Percentiles rank a stretch among this genome's conserved stretches.
Evolutionary conservation across 2,797 vertebrate genomes (phyloP).

Genomic region (Chrysocyon brachyurus): DNA sequence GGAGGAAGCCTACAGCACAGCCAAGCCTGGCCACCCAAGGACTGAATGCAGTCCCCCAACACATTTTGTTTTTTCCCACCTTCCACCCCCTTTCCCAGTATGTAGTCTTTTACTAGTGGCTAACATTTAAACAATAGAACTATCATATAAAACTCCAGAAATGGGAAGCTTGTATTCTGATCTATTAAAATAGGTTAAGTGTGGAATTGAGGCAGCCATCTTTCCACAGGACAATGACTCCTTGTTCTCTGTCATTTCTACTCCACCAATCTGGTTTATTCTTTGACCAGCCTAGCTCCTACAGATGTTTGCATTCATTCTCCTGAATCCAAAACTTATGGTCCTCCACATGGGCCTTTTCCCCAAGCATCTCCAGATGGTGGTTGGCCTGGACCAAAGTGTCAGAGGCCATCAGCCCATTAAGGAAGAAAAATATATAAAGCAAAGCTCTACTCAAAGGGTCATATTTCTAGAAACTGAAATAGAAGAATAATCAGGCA

Average conservation of each 20-base stretch:
- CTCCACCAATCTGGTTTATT: background rate
- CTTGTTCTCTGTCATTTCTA: background rate
- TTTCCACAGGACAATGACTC: background rate
- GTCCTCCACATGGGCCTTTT: background rate
- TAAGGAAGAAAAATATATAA: background rate
- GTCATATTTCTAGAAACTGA: background rate
- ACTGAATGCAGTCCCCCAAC: background rate
- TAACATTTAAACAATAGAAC: constrained; percentile 45
- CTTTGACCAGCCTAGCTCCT: background rate
- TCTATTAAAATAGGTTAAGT: background rate
- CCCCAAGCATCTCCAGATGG: background rate
- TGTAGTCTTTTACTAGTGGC: background rate
- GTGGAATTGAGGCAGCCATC: background rate
- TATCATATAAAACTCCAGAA: background rate
- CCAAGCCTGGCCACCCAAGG: background rate
- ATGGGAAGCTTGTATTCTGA: background rate
- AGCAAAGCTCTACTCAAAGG: background rate
- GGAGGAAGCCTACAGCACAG: background rate
- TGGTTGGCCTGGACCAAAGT: background rate
- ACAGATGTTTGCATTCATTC: background rate
- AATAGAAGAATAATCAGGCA: background rate
- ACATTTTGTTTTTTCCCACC: background rate
- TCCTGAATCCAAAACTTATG: background rate
- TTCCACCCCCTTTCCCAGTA: background rate
- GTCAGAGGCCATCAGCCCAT: background rate